phyloP scores from a whole-genome alignment of 1,140 invertebrate species.

The Drosophila obscura region DNA sequence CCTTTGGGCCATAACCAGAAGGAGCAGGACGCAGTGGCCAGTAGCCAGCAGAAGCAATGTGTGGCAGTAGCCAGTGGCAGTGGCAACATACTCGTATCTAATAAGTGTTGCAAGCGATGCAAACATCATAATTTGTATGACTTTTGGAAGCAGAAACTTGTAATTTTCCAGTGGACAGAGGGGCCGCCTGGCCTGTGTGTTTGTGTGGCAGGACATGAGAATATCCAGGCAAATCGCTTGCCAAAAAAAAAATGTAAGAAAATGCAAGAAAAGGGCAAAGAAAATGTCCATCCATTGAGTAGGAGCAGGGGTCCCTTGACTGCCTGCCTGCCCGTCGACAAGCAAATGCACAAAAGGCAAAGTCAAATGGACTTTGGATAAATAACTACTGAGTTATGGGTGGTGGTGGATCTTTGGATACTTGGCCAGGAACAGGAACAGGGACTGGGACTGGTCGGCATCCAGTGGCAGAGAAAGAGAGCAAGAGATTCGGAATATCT shows the following conservation, averaged over 20 bases:
- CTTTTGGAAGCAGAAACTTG: constrained; percentile 81
- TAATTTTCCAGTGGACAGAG: constrained; percentile 68
- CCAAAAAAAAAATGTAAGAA: constrained; percentile 51
- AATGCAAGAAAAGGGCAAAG: constrained; percentile 44
- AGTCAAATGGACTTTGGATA: constrained; percentile 77
- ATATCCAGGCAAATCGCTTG: constrained; percentile 61
- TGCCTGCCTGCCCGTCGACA: constrained; percentile 11
- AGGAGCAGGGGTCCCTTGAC: background rate
- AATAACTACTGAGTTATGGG: constrained; percentile 80
- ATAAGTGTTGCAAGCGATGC: constrained; percentile 81
- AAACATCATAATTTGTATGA: constrained; percentile 83
- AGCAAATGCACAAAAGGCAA: constrained; percentile 64
- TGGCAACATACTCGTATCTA: constrained; percentile 42
- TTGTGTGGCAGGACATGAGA: too few species aligned
- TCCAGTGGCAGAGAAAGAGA: too few species aligned
- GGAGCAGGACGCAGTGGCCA: too few species aligned
- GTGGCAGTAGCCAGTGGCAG: too few species aligned
- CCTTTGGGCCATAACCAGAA: constrained; percentile 49
- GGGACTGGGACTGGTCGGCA: background rate
- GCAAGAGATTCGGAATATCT: constrained; percentile 72
- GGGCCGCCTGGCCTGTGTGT: too few species aligned
- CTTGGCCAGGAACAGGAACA: constrained; percentile 28
- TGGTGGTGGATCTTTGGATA: constrained; percentile 53
- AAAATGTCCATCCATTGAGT: constrained; percentile 33
- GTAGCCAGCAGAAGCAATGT: constrained; percentile 7